These are phyloP conservation scores for Tyrannus savana DNA, from an alignment of 2,113 vertebrate species.

Conservation along the genomic window DNA sequence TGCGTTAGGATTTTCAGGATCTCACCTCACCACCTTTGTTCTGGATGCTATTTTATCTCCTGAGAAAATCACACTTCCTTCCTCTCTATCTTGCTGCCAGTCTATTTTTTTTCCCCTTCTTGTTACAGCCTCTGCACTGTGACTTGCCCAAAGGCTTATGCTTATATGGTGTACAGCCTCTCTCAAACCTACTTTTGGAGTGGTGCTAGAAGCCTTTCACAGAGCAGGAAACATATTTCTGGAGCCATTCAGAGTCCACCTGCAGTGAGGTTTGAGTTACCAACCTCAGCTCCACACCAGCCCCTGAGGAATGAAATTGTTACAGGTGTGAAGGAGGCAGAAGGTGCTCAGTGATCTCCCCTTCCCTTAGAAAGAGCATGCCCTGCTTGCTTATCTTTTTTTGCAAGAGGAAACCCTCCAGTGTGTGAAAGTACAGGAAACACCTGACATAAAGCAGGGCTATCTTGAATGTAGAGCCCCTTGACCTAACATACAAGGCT, in stretches of 20 bases:
- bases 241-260: neutral
- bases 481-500: neutral
- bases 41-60: slow-evolving; percentile 18
- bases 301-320: neutral
- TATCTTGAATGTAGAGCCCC: neutral
- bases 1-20: neutral
- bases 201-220: neutral
- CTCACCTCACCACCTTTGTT: slow-evolving; percentile 41
- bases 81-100: neutral
- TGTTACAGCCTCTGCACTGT: neutral
- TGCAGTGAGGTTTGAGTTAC: neutral
- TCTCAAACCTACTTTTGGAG: neutral
- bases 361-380: neutral
- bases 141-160: neutral
- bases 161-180: neutral
- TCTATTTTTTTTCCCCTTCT: neutral
- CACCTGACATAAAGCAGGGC: neutral
- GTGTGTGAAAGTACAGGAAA: neutral
- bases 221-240: neutral
- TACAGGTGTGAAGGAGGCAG: neutral
- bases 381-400: neutral
- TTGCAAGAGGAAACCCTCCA: neutral
- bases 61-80: slow-evolving; percentile 40
- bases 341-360: neutral
- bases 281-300: neutral